A percentile compares a stretch with the other conserved stretches of the same genome.
Conservation (phyloP, 2,888 invertebrate species). For the Chloromyia formosa region DNA sequence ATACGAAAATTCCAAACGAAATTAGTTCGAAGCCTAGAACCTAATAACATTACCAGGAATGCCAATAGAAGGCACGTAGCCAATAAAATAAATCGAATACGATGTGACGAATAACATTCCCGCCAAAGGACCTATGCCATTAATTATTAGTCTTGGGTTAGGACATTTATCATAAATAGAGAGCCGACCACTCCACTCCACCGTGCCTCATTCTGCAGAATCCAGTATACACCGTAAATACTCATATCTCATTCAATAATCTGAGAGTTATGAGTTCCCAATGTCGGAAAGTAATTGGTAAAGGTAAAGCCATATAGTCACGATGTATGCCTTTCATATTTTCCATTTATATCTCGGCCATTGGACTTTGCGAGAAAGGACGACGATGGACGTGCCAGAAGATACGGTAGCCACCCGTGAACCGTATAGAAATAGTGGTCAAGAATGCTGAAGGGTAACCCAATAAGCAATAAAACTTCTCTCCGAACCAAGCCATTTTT, state of each 20-base stretch:
- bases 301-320: conserved; percentile 18
- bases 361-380: too few relatives aligned
- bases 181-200: neutral
- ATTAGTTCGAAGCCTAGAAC: neutral
- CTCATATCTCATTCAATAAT: conserved; percentile 37
- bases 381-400: neutral
- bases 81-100: conserved; percentile 11
- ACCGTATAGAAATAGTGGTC: conserved; percentile 16
- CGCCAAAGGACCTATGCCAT: neutral
- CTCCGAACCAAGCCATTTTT: conserved; percentile 48
- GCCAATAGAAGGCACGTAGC: neutral
- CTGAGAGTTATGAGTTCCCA: conserved; percentile 38
- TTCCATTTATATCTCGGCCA: conserved; percentile 18
- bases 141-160: neutral
- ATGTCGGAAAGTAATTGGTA: conserved; percentile 22
- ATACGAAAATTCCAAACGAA: conserved; percentile 7
- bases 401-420: too few relatives aligned
- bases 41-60: neutral
- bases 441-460: conserved; percentile 35
- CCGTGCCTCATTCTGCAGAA: neutral
- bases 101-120: conserved; percentile 22
- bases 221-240: conserved; percentile 5
- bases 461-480: conserved; percentile 50
- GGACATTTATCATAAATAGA: conserved; percentile 19
- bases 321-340: conserved; percentile 28